These are phyloP conservation scores for Epistrophella euchroma DNA, from an alignment of 2,888 invertebrate species.

Conservation along the genomic window DNA sequence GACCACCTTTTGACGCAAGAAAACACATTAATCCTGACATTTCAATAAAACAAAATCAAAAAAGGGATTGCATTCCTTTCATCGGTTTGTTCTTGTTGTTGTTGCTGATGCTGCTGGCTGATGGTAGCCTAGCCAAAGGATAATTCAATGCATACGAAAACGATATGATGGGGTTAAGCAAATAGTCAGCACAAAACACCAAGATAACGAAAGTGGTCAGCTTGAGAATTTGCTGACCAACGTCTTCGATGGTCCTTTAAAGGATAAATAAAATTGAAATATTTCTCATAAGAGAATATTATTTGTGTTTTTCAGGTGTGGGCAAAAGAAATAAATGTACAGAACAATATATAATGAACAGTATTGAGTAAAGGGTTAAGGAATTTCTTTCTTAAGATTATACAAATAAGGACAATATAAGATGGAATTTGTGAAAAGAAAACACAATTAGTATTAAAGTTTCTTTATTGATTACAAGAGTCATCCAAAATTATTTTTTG, in stretches of 20 bases:
- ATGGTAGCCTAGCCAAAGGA: conserved; percentile 7
- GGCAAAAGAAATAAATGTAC: conserved; percentile 16
- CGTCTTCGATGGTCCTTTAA: conserved; percentile 46
- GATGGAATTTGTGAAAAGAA: neutral
- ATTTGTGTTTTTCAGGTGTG: conserved; percentile 37
- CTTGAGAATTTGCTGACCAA: conserved; percentile 63
- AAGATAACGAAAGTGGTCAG: conserved; percentile 74
- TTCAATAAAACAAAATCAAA: conserved; percentile 73
- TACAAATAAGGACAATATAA: conserved; percentile 20
- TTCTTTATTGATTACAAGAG: no score
- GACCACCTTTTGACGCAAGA: conserved; percentile 75
- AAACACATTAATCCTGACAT: conserved; percentile 75
- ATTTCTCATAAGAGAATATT: conserved; percentile 47
- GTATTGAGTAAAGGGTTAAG: neutral
- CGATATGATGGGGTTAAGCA: conserved; percentile 29
- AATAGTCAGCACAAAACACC: conserved; percentile 68
- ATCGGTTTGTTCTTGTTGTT: neutral
- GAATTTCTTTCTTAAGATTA: conserved; percentile 39
- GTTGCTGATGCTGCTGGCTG: neutral
- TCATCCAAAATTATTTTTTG: no score
- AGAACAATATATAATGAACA: no score
- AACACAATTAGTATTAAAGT: neutral
- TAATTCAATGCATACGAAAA: conserved; percentile 46
- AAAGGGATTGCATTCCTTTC: conserved; percentile 64
- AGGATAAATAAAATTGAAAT: conserved; percentile 72